These are phyloP conservation scores for Motacilla tschutschensis DNA, from an alignment of 2,113 vertebrate species.

Conservation along the genomic window DNA sequence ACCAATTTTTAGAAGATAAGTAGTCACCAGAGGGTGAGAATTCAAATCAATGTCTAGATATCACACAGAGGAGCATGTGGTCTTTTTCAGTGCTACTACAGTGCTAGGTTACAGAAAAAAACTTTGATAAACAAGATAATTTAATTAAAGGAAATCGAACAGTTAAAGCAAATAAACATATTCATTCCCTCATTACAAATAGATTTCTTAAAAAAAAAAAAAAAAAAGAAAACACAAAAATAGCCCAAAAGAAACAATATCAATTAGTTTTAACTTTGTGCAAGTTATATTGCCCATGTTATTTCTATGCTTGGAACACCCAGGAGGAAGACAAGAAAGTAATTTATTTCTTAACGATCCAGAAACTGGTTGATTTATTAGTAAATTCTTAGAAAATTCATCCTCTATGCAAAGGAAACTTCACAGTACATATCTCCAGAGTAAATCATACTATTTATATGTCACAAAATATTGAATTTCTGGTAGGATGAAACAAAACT, in stretches of 20 bases:
- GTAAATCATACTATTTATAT: not conserved
- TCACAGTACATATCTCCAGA: not conserved
- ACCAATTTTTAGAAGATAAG: not conserved
- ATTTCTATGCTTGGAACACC: not conserved
- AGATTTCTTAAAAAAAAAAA: not conserved
- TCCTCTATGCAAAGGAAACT: not conserved
- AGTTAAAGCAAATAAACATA: not conserved
- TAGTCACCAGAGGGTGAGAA: not conserved
- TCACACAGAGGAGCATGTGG: accelerated
- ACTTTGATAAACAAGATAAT: not conserved
- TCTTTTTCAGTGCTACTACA: not conserved
- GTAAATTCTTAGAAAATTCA: not conserved
- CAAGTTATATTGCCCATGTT: not conserved
- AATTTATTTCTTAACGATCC: not conserved
- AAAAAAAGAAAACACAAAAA: not conserved
- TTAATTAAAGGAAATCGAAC: not conserved
- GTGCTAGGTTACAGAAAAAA: not conserved
- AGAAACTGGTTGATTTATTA: not conserved
- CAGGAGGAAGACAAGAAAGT: not conserved
- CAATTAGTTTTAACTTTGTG: not conserved
- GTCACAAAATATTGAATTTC: not conserved
- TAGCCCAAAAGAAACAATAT: not conserved
- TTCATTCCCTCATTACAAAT: accelerated
- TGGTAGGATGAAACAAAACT: not conserved
- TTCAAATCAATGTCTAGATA: accelerated